Evolutionary conservation across 2,888 invertebrate genomes (phyloP).

Genomic region (Theristus sp.): DNA sequence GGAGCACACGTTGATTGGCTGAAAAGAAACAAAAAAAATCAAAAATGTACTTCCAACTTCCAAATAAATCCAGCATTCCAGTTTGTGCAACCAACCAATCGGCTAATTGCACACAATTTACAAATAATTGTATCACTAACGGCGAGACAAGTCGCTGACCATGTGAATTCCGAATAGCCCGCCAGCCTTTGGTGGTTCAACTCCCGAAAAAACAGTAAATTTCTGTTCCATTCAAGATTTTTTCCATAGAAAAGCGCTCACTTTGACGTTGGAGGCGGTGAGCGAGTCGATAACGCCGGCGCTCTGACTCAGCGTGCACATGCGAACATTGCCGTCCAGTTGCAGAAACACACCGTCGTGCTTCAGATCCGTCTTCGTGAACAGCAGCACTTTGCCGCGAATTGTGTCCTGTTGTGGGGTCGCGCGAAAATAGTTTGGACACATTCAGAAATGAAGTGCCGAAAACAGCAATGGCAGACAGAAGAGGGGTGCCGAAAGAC

Average conservation of each 20-base stretch:
- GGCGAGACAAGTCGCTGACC: no score
- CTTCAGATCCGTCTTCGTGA: background rate
- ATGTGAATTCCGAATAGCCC: no score
- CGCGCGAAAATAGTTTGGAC: no score
- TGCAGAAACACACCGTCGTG: background rate
- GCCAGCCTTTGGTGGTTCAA: no score
- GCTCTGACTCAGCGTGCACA: background rate
- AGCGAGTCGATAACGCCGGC: background rate
- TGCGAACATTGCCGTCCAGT: background rate
- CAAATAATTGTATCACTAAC: no score
- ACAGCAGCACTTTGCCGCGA: background rate
- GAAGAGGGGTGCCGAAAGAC: no score
- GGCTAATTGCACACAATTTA: no score
- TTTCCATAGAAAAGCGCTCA: background rate
- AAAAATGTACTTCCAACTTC: background rate
- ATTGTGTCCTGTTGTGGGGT: background rate
- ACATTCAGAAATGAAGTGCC: no score
- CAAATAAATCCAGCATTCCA: background rate
- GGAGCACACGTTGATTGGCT: background rate
- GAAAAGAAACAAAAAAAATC: background rate
- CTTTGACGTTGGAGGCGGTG: background rate
- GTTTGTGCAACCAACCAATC: background rate
- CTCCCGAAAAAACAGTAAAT: no score
- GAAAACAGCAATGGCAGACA: no score
- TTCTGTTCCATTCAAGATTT: no score